phyloP scores from a whole-genome alignment of 2,888 invertebrate genomes.

The Eustalomyia histrio region DNA sequence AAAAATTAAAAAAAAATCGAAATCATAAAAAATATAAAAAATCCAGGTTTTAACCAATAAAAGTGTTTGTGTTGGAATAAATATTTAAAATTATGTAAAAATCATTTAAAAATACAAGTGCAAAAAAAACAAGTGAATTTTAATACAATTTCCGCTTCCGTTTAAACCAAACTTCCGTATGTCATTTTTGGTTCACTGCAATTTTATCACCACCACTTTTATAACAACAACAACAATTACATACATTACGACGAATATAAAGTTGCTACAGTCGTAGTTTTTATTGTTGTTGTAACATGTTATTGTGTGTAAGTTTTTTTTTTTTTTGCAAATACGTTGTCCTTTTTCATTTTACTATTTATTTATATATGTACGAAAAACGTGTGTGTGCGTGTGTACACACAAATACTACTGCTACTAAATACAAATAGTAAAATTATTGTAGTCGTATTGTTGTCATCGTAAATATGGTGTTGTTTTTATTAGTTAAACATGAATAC shows the following conservation, averaged over 20 bases:
- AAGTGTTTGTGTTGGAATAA: constrained; percentile 1
- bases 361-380: neutral
- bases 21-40: neutral
- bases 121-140: constrained; percentile 61
- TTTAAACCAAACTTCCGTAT: constrained; percentile 61
- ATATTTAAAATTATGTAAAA: neutral
- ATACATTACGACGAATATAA: constrained; percentile 5
- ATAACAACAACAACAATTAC: constrained; percentile 8
- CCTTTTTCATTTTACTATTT: constrained; percentile 8
- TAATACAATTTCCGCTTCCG: constrained; percentile 67
- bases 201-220: constrained; percentile 17
- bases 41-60: neutral
- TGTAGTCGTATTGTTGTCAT: constrained; percentile 41
- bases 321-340: neutral
- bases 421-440: constrained; percentile 25
- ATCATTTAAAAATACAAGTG: constrained; percentile 15
- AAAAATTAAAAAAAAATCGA: neutral
- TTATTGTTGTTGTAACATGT: constrained; percentile 20
- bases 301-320: neutral
- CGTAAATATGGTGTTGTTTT: constrained; percentile 47
- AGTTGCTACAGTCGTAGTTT: constrained; percentile 10
- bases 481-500: constrained; percentile 30
- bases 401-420: neutral
- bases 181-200: constrained; percentile 58
- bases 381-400: constrained; percentile 4